These are phyloP conservation scores for Mormyrops attenuatus DNA, from an alignment of 2,797 vertebrate genomes.

Conservation along the genomic window DNA sequence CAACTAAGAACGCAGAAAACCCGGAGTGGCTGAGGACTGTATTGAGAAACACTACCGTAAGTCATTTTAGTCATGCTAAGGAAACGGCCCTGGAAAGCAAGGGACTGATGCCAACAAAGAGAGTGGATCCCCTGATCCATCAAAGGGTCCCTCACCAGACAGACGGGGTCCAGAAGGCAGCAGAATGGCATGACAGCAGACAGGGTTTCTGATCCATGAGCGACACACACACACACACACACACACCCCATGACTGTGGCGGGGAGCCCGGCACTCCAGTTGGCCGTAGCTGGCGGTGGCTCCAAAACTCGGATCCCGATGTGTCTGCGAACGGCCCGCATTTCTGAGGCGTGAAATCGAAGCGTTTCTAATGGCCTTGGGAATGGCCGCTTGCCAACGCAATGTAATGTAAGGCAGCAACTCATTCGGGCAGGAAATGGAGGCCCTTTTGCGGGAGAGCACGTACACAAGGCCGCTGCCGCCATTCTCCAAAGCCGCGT, in stretches of 20 bases:
- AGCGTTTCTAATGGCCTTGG: neutral
- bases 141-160: neutral
- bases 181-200: neutral
- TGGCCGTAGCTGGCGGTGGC: neutral
- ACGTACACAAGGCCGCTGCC: neutral
- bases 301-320: neutral
- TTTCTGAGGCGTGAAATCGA: neutral
- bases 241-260: neutral
- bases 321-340: neutral
- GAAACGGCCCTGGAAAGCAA: neutral
- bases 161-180: neutral
- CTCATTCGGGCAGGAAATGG: neutral
- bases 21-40: neutral
- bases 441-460: neutral
- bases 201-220: neutral
- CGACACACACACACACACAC: neutral
- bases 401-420: neutral
- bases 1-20: neutral
- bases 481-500: neutral
- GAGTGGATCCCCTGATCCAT: neutral
- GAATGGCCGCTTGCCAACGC: neutral
- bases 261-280: neutral
- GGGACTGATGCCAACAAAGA: neutral
- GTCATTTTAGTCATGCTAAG: neutral
- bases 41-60: neutral